Conservation (phyloP, 2,797 vertebrate genomes). For the Kryptopterus vitreolus region DNA sequence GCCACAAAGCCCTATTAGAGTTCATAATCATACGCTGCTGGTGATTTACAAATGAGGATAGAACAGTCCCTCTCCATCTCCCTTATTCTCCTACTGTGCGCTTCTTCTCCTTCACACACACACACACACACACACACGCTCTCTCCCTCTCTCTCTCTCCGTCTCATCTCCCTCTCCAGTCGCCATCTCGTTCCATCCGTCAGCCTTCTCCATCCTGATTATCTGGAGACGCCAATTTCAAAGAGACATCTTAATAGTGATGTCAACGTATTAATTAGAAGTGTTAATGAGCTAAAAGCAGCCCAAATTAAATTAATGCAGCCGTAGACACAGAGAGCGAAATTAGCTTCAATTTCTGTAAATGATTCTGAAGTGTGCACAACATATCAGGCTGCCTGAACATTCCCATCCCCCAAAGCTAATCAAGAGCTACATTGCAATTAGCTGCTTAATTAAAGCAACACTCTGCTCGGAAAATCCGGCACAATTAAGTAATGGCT, state of each 20-base stretch:
- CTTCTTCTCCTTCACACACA: slow-evolving; percentile 10
- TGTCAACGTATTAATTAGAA: slow-evolving; percentile 99
- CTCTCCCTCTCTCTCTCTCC: slow-evolving; percentile 55
- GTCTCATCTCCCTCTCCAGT: slow-evolving; percentile 69
- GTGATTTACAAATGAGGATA: slow-evolving; percentile 69
- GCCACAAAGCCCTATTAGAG: slow-evolving; percentile 76
- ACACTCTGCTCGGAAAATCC: slow-evolving; percentile 80
- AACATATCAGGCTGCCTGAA: slow-evolving; percentile 97
- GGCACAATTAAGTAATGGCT: slow-evolving; percentile 85
- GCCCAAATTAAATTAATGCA: slow-evolving; percentile 99
- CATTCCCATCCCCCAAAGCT: slow-evolving; percentile 99
- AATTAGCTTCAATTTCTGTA: slow-evolving; percentile 99
- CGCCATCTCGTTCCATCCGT: slow-evolving; percentile 88
- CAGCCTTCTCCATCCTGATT: slow-evolving; percentile 99
- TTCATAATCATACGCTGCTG: slow-evolving; percentile 73
- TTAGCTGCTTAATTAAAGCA: slow-evolving; percentile 99
- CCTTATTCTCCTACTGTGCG: slow-evolving; percentile 43
- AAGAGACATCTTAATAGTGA: slow-evolving; percentile 99
- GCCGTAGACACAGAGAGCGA: slow-evolving; percentile 99
- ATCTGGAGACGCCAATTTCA: slow-evolving; percentile 99
- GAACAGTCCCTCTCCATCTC: slow-evolving; percentile 56
- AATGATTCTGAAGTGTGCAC: slow-evolving; percentile 99
- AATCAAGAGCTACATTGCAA: slow-evolving; percentile 99
- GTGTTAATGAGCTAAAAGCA: slow-evolving; percentile 99
- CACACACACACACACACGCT: slow-evolving; percentile 61